Percentiles rank a stretch among this genome's conserved stretches.
Conservation (phyloP, 2,797 vertebrate species). For the Rhabdophis nuchalis region DNA sequence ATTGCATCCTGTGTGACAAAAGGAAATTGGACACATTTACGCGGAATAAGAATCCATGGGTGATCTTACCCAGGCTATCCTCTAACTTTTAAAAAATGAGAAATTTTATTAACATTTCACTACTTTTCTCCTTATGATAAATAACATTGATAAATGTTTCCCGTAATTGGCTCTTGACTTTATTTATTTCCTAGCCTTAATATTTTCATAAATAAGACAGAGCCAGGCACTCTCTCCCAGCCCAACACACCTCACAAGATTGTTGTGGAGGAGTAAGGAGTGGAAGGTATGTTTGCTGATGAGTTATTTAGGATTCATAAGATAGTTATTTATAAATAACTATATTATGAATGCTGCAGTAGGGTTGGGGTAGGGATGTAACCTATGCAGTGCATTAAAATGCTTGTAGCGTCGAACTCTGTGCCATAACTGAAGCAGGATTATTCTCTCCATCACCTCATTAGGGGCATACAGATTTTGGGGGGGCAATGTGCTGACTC, state of each 20-base stretch:
- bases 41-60: neutral
- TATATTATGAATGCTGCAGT: neutral
- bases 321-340: no score
- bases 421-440: neutral
- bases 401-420: neutral
- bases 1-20: neutral
- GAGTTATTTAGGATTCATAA: no score
- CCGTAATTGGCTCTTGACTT: neutral
- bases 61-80: neutral
- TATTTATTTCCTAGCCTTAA: neutral
- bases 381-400: neutral
- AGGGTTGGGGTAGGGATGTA: neutral
- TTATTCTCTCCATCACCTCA: neutral
- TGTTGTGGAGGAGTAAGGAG: no score
- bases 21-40: neutral
- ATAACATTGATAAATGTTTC: neutral
- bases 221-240: no score
- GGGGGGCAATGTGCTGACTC: no score
- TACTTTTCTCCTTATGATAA: neutral
- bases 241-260: no score
- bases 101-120: neutral
- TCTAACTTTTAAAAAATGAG: neutral
- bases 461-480: neutral
- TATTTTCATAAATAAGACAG: neutral
- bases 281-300: no score